Evolutionary conservation across 2,888 invertebrate genomes (phyloP), one percentile per base, ranked within the genome.

Genomic region (Microctonus brassicae): DNA sequence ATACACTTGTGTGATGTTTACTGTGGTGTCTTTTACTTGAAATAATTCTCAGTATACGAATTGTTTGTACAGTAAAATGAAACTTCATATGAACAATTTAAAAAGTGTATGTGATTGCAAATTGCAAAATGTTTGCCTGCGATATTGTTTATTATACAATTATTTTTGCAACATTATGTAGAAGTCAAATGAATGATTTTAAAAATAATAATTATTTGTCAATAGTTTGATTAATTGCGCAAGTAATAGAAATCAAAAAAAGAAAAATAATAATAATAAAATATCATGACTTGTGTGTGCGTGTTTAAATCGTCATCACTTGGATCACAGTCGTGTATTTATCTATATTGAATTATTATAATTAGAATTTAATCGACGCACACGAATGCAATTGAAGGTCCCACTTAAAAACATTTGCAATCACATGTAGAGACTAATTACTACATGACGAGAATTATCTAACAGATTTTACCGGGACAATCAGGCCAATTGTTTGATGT

Each of bases 171-270:
- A 47, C 17, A 17, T n/a, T 17, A 17, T 47, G 7, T 17, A 47
- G 17, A 47, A 29, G 4, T 29, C 7, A 29, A 29, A 29, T 29
- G 7, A 29, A 29, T 29, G 7, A 29, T 5, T 29, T 63, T 53
- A 69, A 73, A 73, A 76, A 73, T 75, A 72, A 73, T 75, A 76
- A 76, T 69, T 75, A 73, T 77, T 77, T 74, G 75, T 75, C 76
- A 77, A 75, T 72, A 72, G 63, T 72, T 36, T 66, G 47, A 61
- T 39, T 57, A 69, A 66, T 77, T 75, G 74, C 73, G 74, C 73
- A 76, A n/a, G n/a, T n/a, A n/a, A n/a, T n/a, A n/a, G n/a, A n/a
- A n/a, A n/a, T n/a, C n/a, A n/a, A n/a, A n/a, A n/a, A n/a, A n/a
- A n/a, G n/a, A n/a, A n/a, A n/a, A n/a, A 75, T 53, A 34, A 42